phyloP scores from a whole-genome alignment of 2,113 vertebrate species.

The Gasterosteus aculeatus region DNA sequence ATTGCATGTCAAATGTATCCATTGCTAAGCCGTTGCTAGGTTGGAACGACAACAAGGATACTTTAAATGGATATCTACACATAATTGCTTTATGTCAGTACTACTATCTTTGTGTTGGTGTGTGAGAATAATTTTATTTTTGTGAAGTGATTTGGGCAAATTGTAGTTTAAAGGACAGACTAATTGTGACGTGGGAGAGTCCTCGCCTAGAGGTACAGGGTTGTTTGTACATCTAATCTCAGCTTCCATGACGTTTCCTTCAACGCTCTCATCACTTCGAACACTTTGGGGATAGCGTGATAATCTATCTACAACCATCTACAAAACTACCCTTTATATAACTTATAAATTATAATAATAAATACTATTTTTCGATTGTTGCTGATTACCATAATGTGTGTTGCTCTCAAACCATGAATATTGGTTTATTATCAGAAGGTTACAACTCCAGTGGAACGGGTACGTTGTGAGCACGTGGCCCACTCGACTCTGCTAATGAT shows the following conservation, averaged over 20 bases:
- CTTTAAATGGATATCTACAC: constrained; percentile 12
- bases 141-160: background rate
- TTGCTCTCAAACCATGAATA: background rate
- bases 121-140: constrained; percentile 4
- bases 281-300: background rate
- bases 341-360: background rate
- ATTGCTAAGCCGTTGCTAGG: constrained; percentile 22
- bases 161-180: background rate
- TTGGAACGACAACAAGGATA: constrained; percentile 19
- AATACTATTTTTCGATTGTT: background rate
- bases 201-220: background rate
- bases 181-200: background rate
- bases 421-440: background rate
- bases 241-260: constrained; percentile 25
- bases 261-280: constrained; percentile 9
- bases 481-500: background rate
- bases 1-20: constrained; percentile 41
- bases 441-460: background rate
- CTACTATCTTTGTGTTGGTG: background rate
- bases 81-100: constrained; percentile 1
- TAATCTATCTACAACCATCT: background rate
- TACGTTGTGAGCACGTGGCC: background rate
- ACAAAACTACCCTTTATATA: background rate
- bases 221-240: background rate
- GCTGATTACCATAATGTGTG: background rate